Conservation (phyloP, 1,140 invertebrate species). For the Macrosteles quadrilineatus region DNA sequence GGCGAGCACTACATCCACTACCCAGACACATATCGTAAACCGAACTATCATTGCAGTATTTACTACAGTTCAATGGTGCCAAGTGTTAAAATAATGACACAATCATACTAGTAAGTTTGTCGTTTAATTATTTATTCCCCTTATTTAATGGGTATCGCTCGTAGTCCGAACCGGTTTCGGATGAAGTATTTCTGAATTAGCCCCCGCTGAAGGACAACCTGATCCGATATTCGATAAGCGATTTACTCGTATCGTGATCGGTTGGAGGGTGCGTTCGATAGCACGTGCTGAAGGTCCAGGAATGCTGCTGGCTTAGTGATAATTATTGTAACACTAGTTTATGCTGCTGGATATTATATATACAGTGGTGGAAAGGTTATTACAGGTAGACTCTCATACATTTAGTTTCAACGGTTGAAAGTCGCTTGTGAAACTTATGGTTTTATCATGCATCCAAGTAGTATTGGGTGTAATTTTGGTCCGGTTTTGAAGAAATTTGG, state of each 20-base stretch:
- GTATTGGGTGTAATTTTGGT: no score
- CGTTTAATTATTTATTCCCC: constrained; percentile 16
- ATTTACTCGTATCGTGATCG: neutral
- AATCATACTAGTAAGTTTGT: neutral
- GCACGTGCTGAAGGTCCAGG: no score
- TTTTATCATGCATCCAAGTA: no score
- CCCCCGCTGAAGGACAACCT: constrained; percentile 17
- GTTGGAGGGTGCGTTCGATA: no score
- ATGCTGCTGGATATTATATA: no score
- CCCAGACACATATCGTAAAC: neutral
- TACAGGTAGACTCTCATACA: no score
- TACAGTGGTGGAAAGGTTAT: no score
- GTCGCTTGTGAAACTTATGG: no score
- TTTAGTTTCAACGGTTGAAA: no score
- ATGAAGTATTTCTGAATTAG: constrained; percentile 22
- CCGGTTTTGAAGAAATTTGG: no score
- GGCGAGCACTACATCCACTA: neutral
- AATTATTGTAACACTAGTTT: no score
- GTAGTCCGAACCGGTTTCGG: constrained; percentile 17
- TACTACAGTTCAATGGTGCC: neutral
- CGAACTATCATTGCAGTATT: neutral
- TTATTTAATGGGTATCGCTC: neutral
- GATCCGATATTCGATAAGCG: constrained; percentile 17
- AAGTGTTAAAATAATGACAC: constrained; percentile 20
- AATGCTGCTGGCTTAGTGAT: no score